Evolutionary conservation across 1,140 invertebrate species (phyloP).

Genomic region (Parasteatoda tepidariorum): DNA sequence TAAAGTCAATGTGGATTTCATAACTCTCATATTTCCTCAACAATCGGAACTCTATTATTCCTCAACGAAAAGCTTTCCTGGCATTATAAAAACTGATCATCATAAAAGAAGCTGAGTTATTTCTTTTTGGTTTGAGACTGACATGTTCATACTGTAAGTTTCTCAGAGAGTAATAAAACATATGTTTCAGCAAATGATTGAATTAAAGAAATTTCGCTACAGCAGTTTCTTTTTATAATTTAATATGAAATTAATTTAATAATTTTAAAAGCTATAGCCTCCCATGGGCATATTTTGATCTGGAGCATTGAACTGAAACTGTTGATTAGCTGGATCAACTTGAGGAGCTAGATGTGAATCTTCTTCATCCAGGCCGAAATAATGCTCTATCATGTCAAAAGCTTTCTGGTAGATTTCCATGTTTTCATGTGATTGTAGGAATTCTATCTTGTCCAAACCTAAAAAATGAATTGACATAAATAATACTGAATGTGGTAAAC

Average conservation of each 20-base stretch:
- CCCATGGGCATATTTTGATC: conserved; percentile 79
- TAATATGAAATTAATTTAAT: neutral
- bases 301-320: conserved; percentile 73
- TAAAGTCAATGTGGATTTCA: too few relatives aligned
- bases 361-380: conserved; percentile 92
- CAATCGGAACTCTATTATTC: too few relatives aligned
- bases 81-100: too few relatives aligned
- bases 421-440: conserved; percentile 95
- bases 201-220: conserved; percentile 33
- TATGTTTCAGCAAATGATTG: conserved; percentile 5
- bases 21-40: too few relatives aligned
- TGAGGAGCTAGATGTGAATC: conserved; percentile 80
- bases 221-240: too few relatives aligned
- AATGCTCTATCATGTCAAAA: conserved; percentile 96
- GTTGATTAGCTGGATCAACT: conserved; percentile 80
- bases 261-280: conserved; percentile 81
- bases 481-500: too few relatives aligned
- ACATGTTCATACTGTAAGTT: too few relatives aligned
- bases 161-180: conserved; percentile 15
- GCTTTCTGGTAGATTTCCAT: conserved; percentile 96
- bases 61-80: too few relatives aligned
- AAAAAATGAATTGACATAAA: conserved; percentile 64
- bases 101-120: too few relatives aligned
- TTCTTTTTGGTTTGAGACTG: too few relatives aligned
- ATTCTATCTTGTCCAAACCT: conserved; percentile 98